Evolutionary conservation across 2,797 vertebrate genomes (phyloP), one percentile per base, ranked within the genome.

Genomic region (Morelia viridis): DNA sequence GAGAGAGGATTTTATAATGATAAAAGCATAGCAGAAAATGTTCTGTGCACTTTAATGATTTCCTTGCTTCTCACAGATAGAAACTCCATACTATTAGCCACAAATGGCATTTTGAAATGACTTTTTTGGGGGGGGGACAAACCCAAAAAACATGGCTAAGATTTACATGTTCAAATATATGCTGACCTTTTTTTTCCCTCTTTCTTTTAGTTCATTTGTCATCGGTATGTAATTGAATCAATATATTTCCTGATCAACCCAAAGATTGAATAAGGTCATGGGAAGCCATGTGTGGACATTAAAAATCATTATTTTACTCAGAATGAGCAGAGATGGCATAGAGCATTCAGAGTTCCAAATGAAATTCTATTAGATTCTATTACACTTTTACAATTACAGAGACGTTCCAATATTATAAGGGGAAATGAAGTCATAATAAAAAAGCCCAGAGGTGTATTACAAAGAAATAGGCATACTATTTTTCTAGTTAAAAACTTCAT

Each of bases 301-400:
- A 99, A 99, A 99, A 99, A 99, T 99, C 99, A 99, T 99, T 99
- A 99, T 99, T 99, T 98, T 98, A 98, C 99, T 99, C 98, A 98
- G 98, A 99, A 99, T 98, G 99, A 99, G 98, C 98, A 97, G 98
- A 98, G 98, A 98, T 98, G 98, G 98, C 98, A 98, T 97, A 97
- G 98, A 98, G 98, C 98, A 98, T 99, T 99, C 98, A 98, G 97
- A 98, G 98, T 98, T 98, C 98, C 98, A 99, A 99, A 99, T 99
- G 98, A 99, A 99, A 99, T 99, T 99, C 99, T 99, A 99, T 99
- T 99, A 99, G 98, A 99, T 98, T 99, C 98, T 99, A 99, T 99
- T 99, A 99, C 99, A 98, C 98, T 99, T 99, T 98, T 99, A 99
- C 99, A 99, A 99, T 99, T 99, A 99, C 99, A 99, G 98, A 99